These are phyloP conservation scores for Beris morrisii DNA, from an alignment of 2,888 invertebrate species.

Conservation along the genomic window DNA sequence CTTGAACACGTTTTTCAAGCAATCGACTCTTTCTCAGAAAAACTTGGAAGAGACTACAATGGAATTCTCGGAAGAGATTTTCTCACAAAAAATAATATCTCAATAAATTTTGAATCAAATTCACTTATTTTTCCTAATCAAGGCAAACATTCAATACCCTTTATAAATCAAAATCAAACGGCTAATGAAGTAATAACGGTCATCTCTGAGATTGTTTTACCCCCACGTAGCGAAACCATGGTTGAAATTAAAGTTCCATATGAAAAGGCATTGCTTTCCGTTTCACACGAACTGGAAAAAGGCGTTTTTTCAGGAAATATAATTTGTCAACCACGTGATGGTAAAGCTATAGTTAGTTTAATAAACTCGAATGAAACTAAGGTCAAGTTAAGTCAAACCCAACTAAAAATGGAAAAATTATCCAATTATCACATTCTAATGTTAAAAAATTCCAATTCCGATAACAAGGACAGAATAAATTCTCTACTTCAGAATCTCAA, in stretches of 20 bases:
- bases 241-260: background rate
- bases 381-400: background rate
- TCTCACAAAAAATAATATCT: background rate
- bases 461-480: too few relatives aligned
- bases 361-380: background rate
- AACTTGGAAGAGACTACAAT: background rate
- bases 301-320: background rate
- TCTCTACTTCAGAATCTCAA: conserved; percentile 18
- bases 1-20: too few relatives aligned
- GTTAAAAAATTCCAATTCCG: background rate
- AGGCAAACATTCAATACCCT: background rate
- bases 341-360: conserved; percentile 5
- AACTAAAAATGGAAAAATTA: background rate
- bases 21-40: too few relatives aligned
- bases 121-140: background rate
- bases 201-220: background rate
- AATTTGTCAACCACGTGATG: background rate
- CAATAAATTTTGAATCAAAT: background rate
- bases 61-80: conserved; percentile 18
- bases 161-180: background rate
- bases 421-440: background rate
- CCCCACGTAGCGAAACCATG: background rate
- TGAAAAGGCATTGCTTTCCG: background rate
- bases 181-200: background rate
- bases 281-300: background rate